These are phyloP conservation scores for Axis porcinus DNA, from an alignment of 2,113 vertebrate genomes.

Conservation along the genomic window DNA sequence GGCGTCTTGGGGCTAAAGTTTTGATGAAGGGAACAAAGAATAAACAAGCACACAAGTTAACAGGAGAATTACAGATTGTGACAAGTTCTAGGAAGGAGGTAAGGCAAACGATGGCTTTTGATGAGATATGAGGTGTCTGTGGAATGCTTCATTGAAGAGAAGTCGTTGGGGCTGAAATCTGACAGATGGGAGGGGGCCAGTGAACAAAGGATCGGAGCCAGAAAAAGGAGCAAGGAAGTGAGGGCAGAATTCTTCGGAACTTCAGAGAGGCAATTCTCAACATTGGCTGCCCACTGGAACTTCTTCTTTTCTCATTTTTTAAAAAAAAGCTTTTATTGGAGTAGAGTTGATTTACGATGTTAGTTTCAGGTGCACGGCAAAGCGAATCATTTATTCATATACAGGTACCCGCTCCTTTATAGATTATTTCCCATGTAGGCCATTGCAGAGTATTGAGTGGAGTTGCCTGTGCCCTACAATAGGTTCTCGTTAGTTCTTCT, in stretches of 20 bases:
- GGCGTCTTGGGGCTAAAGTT: not conserved
- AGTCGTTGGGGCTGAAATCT: not conserved
- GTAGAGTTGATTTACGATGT: not conserved
- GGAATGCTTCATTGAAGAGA: not conserved
- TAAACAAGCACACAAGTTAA: not conserved
- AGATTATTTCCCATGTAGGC: not conserved
- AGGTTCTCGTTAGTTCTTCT: not conserved
- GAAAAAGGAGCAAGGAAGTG: accelerated
- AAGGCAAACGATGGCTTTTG: not conserved
- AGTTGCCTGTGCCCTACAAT: not conserved
- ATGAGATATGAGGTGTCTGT: not conserved
- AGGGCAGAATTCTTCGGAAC: not conserved
- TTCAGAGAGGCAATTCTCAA: not conserved
- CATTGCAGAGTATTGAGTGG: not conserved
- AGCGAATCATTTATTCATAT: not conserved
- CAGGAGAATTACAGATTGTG: not conserved
- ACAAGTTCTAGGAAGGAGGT: not conserved
- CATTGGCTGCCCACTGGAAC: not conserved
- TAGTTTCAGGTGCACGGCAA: not conserved
- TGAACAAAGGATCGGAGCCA: accelerated
- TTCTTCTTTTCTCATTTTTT: not conserved
- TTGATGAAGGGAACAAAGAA: not conserved
- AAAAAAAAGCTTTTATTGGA: not conserved
- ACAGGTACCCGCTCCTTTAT: not conserved
- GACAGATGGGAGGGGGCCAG: not conserved